Evolutionary conservation across 2,888 invertebrate species (phyloP), one percentile per base, ranked within the genome.

Genomic region (Pheosia tremula): DNA sequence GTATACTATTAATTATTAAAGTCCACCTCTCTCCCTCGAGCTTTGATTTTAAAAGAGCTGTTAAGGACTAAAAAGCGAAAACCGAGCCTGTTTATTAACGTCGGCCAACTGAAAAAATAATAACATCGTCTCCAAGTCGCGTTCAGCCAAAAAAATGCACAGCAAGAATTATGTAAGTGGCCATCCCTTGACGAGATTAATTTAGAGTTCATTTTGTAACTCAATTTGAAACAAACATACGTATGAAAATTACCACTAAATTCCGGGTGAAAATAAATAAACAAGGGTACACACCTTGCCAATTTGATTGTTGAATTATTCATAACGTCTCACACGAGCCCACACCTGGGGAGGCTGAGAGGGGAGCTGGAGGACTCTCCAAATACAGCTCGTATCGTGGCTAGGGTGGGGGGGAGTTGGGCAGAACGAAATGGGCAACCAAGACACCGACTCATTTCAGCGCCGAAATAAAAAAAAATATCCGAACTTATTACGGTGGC

Each of bases 301-400:
- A 89, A 92, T 92, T 92, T 89, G 87, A 89, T 88, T 85, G 86
- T 87, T 93, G 93, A 92, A 93, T 93, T 87, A 93, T 93, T 91
- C 92, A 92, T 93, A 89, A 83, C 80, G 85, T 88, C 87, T 89
- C 89, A 85, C 84, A 78, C 83, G 84, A 81, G 71, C 82, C 77
- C 84, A 89, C 87, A 89, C 66, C 66, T 72, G 77, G 68, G 69
- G 80, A 78, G 76, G 66, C 67, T 75, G 81, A 77, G 82, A 80
- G 76, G 75, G 75, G 72, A 38, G 45, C 63, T 61, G 70, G 80
- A 83, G 82, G 75, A 78, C 84, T 80, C 84, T 87, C 80, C 78
- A 83, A 86, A 88, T 78, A 80, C 82, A 82, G 82, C 81, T 78
- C 72, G 75, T 85, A 81, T 84, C 80, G 81, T 80, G 70, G 75